These are phyloP conservation scores for Passerina amoena DNA, from an alignment of 2,113 vertebrate species.

Conservation along the genomic window DNA sequence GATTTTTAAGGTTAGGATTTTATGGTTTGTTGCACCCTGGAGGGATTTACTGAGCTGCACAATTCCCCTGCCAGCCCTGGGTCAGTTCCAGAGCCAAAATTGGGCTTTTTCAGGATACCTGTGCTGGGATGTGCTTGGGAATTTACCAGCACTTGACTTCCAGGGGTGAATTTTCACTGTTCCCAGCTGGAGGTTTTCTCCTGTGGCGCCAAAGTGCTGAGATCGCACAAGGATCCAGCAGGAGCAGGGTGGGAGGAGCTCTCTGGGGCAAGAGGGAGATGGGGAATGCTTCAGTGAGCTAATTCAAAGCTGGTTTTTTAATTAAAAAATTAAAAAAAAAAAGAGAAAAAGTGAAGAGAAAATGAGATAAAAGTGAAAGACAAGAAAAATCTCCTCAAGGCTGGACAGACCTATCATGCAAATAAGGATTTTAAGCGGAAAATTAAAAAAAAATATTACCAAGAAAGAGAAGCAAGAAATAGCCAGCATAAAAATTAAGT, in stretches of 20 bases:
- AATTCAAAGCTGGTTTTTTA: slow-evolving; percentile 27
- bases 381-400: slow-evolving; percentile 70
- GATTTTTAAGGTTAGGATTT: background rate
- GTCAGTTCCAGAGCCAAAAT: background rate
- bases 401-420: slow-evolving; percentile 58
- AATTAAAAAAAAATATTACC: slow-evolving; percentile 39
- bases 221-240: background rate
- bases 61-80: background rate
- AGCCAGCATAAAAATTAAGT: background rate
- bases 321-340: background rate
- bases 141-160: background rate
- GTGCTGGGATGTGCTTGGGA: background rate
- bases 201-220: background rate
- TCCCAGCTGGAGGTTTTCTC: background rate
- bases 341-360: background rate
- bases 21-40: background rate
- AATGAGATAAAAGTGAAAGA: slow-evolving; percentile 75
- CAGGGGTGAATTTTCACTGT: background rate
- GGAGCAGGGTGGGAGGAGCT: background rate
- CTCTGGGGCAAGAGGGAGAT: background rate
- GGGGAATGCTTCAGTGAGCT: slow-evolving; percentile 5
- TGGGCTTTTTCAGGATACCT: background rate
- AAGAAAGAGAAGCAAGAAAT: slow-evolving; percentile 7
- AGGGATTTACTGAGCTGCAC: background rate
- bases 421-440: slow-evolving; percentile 70